A percentile compares a stretch with the other conserved stretches of the same genome.
phyloP scores from a whole-genome alignment of 2,888 invertebrate species.

The Lacanobia wlatinum region DNA sequence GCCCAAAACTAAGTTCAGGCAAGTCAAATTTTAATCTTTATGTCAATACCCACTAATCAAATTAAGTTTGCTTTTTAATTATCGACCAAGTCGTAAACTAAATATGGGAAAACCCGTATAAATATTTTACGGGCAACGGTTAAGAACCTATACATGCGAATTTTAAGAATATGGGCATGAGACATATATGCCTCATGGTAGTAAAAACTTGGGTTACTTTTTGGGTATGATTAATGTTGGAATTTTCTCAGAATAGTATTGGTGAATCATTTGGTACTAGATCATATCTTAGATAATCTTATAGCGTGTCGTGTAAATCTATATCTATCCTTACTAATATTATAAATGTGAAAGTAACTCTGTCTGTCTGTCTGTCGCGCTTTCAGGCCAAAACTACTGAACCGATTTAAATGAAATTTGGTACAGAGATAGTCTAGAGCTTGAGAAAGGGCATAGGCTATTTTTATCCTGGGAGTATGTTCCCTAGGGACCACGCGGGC shows the following conservation, averaged over 20 bases:
- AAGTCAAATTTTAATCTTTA: background rate
- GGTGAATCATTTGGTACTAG: background rate
- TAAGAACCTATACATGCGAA: background rate
- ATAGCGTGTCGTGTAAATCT: too few species aligned
- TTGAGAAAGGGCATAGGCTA: too few species aligned
- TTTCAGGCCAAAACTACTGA: too few species aligned
- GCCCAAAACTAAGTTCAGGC: conserved; percentile 1
- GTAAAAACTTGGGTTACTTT: background rate
- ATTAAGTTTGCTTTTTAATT: conserved; percentile 38
- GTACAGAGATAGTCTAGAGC: too few species aligned
- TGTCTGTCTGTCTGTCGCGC: too few species aligned
- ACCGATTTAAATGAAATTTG: too few species aligned
- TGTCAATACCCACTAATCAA: conserved; percentile 10
- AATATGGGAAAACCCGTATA: conserved; percentile 29
- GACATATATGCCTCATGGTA: background rate
- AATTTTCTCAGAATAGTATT: background rate
- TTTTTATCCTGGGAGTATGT: too few species aligned
- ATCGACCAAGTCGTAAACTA: conserved; percentile 1
- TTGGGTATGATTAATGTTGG: background rate
- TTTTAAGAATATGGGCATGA: conserved; percentile 6
- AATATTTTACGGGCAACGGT: background rate
- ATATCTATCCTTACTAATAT: too few species aligned
- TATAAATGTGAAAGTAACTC: too few species aligned
- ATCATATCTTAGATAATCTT: conserved; percentile 1
- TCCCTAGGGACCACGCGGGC: too few species aligned